phyloP scores from a whole-genome alignment of 2,797 vertebrate genomes.

The Anniella stebbinsi region DNA sequence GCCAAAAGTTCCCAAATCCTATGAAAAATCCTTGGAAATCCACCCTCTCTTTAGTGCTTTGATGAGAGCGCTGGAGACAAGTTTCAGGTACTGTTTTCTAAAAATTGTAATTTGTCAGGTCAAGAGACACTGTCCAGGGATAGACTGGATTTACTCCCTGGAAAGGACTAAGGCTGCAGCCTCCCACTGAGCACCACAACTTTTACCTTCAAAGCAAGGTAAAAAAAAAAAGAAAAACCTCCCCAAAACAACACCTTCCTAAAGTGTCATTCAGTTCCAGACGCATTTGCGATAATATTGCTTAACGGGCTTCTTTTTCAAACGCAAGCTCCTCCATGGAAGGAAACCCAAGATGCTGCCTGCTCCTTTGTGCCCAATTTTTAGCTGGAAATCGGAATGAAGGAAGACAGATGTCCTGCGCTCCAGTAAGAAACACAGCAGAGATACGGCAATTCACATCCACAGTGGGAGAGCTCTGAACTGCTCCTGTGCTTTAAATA shows the following conservation, averaged over 20 bases:
- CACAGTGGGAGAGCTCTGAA: background rate
- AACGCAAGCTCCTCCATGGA: background rate
- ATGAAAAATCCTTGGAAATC: no score
- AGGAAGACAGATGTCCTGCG: background rate
- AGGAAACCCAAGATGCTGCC: background rate
- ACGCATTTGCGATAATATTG: background rate
- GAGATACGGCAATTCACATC: background rate
- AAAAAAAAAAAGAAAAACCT: background rate
- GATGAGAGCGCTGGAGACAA: background rate
- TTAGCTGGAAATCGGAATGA: background rate
- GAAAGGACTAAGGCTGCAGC: background rate
- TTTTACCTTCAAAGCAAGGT: background rate
- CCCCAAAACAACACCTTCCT: no score
- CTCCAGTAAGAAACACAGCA: background rate
- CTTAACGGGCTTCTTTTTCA: background rate
- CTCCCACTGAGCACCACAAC: no score
- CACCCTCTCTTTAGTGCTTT: background rate
- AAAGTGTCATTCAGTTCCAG: background rate
- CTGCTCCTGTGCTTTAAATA: background rate
- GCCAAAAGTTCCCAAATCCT: background rate
- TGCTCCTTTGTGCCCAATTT: background rate
- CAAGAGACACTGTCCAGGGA: no score
- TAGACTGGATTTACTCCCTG: background rate
- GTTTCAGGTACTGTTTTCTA: background rate
- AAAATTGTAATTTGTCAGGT: background rate